phyloP scores from a whole-genome alignment of 2,113 vertebrate species.

The Peucedramus taeniatus region DNA sequence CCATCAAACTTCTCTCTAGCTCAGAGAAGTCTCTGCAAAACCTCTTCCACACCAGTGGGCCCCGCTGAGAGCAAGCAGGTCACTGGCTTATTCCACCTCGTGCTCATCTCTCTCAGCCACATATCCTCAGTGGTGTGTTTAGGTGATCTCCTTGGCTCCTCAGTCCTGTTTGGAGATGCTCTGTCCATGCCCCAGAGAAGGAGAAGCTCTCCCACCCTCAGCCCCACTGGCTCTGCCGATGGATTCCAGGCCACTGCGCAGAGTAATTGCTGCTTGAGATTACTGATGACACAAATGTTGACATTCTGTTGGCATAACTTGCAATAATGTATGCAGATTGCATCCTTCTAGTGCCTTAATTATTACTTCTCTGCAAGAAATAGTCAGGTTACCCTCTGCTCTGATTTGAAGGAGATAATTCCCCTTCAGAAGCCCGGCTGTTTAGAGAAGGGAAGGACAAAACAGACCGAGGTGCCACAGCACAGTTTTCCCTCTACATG shows the following conservation, averaged over 20 bases:
- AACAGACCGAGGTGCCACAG: neutral
- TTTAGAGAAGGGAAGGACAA: constrained; percentile 22
- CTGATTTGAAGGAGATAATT: constrained; percentile 71
- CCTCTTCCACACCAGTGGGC: neutral
- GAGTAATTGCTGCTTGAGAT: constrained; percentile 74
- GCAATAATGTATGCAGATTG: constrained; percentile 82
- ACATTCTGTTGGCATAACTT: constrained; percentile 83
- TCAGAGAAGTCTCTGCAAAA: no score
- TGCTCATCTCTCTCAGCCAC: neutral
- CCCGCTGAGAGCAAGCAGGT: neutral
- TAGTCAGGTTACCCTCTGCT: constrained; percentile 73
- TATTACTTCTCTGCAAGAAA: constrained; percentile 75
- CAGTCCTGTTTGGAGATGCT: neutral
- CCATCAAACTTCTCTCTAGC: no score
- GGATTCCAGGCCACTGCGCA: constrained; percentile 59
- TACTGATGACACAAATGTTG: constrained; percentile 79
- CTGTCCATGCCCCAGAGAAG: neutral
- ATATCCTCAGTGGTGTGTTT: neutral
- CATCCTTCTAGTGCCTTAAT: constrained; percentile 76
- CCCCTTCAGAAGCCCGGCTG: neutral
- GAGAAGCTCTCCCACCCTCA: constrained; percentile 41
- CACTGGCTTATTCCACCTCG: neutral
- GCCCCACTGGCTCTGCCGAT: neutral
- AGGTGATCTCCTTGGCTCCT: neutral
- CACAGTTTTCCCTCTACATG: neutral